phyloP scores from a whole-genome alignment of 1,140 invertebrate genomes.

The Frieseomelitta varia region DNA sequence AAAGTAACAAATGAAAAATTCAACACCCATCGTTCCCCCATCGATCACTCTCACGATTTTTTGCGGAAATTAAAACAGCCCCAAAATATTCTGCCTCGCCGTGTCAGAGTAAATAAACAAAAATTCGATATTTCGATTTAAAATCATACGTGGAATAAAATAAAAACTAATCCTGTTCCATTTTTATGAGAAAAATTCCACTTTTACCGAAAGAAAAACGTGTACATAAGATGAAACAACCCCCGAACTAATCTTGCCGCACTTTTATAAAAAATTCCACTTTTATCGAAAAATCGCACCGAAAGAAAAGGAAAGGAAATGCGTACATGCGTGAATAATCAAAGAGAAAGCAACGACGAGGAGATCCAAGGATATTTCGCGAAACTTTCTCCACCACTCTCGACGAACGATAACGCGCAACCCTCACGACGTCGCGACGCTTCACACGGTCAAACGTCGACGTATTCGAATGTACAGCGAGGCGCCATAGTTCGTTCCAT shows the following conservation, averaged over 20 bases:
- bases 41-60: too few species aligned
- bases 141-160: too few species aligned
- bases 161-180: too few species aligned
- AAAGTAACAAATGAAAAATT: neutral
- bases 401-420: slow-evolving; percentile 46
- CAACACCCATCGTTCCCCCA: too few species aligned
- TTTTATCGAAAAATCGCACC: neutral
- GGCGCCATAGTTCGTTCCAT: neutral
- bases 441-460: slow-evolving; percentile 6
- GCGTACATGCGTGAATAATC: slow-evolving; percentile 52
- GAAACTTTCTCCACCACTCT: neutral
- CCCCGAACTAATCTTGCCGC: too few species aligned
- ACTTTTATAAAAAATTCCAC: too few species aligned
- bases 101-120: too few species aligned
- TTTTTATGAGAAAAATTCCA: too few species aligned
- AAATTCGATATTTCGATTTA: neutral
- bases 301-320: neutral
- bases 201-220: too few species aligned
- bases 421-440: neutral
- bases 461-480: neutral
- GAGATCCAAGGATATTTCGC: neutral
- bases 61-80: neutral
- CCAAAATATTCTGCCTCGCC: too few species aligned
- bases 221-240: too few species aligned
- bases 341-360: slow-evolving; percentile 36